Percentiles rank a stretch among this genome's conserved stretches.
These are phyloP conservation scores for Xenopus borealis DNA, from an alignment of 2,113 vertebrate species.

Conservation along the genomic window DNA sequence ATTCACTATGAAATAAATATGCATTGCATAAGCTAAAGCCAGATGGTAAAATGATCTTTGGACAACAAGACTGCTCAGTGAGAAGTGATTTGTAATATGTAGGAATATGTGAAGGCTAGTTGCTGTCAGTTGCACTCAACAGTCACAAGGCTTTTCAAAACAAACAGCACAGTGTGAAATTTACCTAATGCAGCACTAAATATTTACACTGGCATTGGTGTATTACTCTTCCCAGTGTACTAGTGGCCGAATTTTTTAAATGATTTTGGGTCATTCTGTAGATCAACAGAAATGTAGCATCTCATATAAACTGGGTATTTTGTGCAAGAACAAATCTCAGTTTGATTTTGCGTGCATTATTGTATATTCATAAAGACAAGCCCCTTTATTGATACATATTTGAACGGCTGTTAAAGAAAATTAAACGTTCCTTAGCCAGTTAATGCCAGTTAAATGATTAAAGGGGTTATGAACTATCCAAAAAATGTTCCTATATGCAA, in stretches of 20 bases:
- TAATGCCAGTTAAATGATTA: not conserved
- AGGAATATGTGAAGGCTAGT: too few relatives aligned
- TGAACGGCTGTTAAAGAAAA: conserved; percentile 9
- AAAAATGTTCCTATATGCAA: too few relatives aligned
- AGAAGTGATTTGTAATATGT: too few relatives aligned
- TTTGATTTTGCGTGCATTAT: not conserved
- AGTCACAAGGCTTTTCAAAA: not conserved
- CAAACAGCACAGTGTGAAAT: conserved; percentile 1
- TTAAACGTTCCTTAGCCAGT: not conserved
- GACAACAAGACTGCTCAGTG: too few relatives aligned
- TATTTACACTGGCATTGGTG: not conserved
- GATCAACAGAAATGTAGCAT: not conserved
- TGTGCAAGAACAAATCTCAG: not conserved
- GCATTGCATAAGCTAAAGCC: too few relatives aligned
- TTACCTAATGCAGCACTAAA: conserved; percentile 1
- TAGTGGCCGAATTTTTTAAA: not conserved
- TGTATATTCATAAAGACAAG: not conserved
- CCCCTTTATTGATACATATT: not conserved
- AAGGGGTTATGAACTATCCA: not conserved
- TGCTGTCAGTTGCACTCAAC: too few relatives aligned
- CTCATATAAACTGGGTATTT: conserved; percentile 8
- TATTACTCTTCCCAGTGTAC: not conserved
- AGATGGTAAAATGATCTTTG: too few relatives aligned
- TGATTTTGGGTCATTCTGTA: not conserved
- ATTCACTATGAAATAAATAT: too few relatives aligned